Evolutionary conservation across 1,140 invertebrate genomes (phyloP).

Genomic region (Homarus americanus): DNA sequence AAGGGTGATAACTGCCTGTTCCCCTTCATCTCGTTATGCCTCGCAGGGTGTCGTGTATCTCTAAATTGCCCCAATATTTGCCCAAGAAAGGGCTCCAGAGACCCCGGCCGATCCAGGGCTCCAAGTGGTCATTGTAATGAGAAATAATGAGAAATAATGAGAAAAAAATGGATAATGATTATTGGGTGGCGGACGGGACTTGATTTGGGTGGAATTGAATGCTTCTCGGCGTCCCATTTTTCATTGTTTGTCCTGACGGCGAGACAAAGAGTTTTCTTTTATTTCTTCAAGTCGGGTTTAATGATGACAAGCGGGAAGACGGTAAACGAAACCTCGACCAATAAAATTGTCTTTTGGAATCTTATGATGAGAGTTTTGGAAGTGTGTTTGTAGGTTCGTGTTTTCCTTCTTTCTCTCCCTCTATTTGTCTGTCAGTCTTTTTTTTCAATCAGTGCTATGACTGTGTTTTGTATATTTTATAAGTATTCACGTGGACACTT

Average conservation of each 20-base stretch:
- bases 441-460: too few relatives aligned
- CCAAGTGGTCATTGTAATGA: constrained; percentile 67
- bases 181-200: constrained; percentile 28
- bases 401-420: too few relatives aligned
- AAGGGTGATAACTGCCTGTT: background rate
- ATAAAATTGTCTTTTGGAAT: too few relatives aligned
- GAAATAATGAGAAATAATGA: constrained; percentile 60
- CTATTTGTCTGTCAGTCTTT: too few relatives aligned
- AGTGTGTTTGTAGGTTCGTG: too few relatives aligned
- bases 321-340: too few relatives aligned
- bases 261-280: background rate
- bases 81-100: constrained; percentile 17
- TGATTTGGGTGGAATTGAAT: constrained; percentile 4
- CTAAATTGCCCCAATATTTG: constrained; percentile 53
- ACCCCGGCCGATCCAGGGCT: background rate
- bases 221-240: background rate
- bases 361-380: too few relatives aligned
- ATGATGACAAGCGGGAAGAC: too few relatives aligned
- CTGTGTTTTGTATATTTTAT: too few relatives aligned
- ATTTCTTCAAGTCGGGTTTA: too few relatives aligned
- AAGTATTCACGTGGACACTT: too few relatives aligned
- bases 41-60: background rate
- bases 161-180: constrained; percentile 60
- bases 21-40: background rate
- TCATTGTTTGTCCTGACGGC: constrained; percentile 2